Base-by-base conservation (phyloP, 2,888 invertebrate species). In the Liposcelis brunnea region DNA sequence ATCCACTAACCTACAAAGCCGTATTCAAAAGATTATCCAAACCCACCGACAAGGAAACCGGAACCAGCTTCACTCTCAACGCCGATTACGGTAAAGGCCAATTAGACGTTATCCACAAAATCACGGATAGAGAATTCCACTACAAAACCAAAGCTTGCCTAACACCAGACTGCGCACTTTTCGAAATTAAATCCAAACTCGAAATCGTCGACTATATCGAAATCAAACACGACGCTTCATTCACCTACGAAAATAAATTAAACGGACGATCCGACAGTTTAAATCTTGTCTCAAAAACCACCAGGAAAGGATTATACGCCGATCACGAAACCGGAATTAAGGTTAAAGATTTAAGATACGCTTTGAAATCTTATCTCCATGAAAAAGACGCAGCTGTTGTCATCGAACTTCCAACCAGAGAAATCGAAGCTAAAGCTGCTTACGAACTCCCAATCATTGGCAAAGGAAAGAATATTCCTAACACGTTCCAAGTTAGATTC, bases 1-100 rank as follows among this genome's bases (percentile, higher is more conserved):
- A 76, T 52, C 73, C 74, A 11, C 76, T 78, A 1, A 80, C 74
- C 59, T 84, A 85, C 64, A 82, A 81, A 54, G 75, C 78, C 55
- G 75, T 76, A 47, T 68, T 73, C 38, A 76, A 80, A 49, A 58
- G 69, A 14, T 68, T 79, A 43, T 59, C 61, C 1, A 55, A 51
- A 10, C 72, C 74, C 3, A 68, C 73, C 43, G 69, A 81, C 55
- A 73, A 73, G 34, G 83, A 84, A 60, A 66, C 70, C 19, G 83
- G 84, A 11, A 64, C 72, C 42, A 72, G 75, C 58, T 70, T 70
- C 52, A 54, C 49, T 40, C 31, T 12, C 38, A 15, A 43, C 43
- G 16, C 2, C 74, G 71, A 15, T 67, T 82, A 43, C 82, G 81
- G 1, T 72, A 72, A 1, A 74, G 75, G 49, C 80, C 77, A 51